A percentile compares a stretch with the other conserved stretches of the same genome.
phyloP scores from a whole-genome alignment of 2,797 vertebrate genomes.

The Etheostoma perlongum region DNA sequence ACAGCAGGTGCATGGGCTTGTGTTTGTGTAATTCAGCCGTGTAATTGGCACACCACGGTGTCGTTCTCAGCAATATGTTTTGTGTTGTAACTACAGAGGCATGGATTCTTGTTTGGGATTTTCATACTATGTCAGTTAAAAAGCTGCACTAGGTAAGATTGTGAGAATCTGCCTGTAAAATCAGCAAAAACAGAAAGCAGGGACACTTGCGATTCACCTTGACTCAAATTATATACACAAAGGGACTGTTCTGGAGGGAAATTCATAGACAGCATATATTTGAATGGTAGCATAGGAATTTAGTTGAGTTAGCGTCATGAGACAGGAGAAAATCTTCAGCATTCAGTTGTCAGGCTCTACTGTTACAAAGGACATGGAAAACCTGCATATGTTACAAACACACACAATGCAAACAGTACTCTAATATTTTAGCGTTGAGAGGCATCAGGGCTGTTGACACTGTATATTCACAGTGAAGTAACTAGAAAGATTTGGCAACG shows the following conservation, averaged over 20 bases:
- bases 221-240: background rate
- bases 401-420: background rate
- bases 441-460: background rate
- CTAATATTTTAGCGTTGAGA: background rate
- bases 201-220: background rate
- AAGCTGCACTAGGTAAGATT: background rate
- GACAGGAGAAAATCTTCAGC: background rate
- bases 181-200: conserved; percentile 11
- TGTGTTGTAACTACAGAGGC: conserved; percentile 34
- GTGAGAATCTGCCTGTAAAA: conserved; percentile 17
- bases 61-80: conserved; percentile 58
- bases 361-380: background rate
- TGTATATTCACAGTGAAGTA: background rate
- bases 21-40: conserved; percentile 65
- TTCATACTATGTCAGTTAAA: conserved; percentile 30
- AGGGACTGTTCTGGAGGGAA: background rate
- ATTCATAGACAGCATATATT: background rate
- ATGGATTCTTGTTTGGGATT: conserved; percentile 2
- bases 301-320: background rate
- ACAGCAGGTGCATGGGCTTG: conserved; percentile 60
- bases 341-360: background rate
- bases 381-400: conserved; percentile 1
- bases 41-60: conserved; percentile 57
- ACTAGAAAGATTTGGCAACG: too few species aligned
- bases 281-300: background rate